Percentiles rank a stretch among this genome's conserved stretches.
Evolutionary conservation across 2,113 vertebrate species (phyloP).

Genomic region (Tetraodon nigroviridis): DNA sequence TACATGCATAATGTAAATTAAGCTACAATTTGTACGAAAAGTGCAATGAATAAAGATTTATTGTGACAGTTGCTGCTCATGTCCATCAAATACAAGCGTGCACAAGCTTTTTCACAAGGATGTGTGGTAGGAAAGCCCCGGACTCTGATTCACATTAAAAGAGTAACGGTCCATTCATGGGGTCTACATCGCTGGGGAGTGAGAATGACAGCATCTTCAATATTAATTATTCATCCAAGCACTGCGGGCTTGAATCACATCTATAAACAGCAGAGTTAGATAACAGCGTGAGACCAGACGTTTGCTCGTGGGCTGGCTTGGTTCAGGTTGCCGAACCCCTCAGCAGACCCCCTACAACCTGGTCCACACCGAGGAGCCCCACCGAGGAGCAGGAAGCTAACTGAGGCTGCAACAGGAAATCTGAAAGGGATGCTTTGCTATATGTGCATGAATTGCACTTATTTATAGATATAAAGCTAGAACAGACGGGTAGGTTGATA

Average conservation of each 20-base stretch:
- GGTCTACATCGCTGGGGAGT: constrained; percentile 8
- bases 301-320: constrained; percentile 45
- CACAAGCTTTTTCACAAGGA: too few species aligned
- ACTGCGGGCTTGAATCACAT: constrained; percentile 39
- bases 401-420: constrained; percentile 1
- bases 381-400: constrained; percentile 50
- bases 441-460: too few species aligned
- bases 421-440: not conserved
- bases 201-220: not conserved
- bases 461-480: too few species aligned
- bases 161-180: not conserved
- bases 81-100: too few species aligned
- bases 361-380: constrained; percentile 12
- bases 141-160: not conserved
- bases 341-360: not conserved
- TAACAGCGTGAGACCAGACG: constrained; percentile 66
- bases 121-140: too few species aligned
- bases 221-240: constrained; percentile 37
- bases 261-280: constrained; percentile 73
- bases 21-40: not conserved
- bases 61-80: too few species aligned
- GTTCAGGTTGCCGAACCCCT: not conserved
- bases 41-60: too few species aligned
- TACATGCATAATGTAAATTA: not conserved
- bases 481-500: too few species aligned